Evolutionary conservation across 92 coral and sea anemone species (phyloP), one percentile per base, ranked within the genome.

Genomic region (Virgularia gustaviana): DNA sequence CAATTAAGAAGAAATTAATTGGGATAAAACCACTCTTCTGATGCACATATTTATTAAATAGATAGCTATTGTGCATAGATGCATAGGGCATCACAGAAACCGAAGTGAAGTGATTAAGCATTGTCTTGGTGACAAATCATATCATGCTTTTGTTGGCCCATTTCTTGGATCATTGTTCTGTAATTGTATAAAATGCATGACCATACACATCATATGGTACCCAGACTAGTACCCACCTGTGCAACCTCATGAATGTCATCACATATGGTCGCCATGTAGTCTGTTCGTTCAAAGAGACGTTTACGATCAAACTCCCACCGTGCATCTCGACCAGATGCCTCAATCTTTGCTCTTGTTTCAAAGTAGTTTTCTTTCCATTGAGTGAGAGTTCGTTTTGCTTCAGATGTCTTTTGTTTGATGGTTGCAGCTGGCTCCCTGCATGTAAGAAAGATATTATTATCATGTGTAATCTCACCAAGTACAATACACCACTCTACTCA

Each of bases 281-380:
- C 98, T 7, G 96, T 92, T 30, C 96, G 81, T 79, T 92, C 98
- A 78, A 92, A 92, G 78, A 92, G 79, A 8, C 98, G 87, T 41
- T 92, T 92, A 28, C 98, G 82, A 45, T 92, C 98, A 66, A 92
- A 92, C 63, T 92, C 98, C 98, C 98, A 92, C 38, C 98, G 86
- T 23, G 98, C 98, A 78, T 92, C 98, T 37, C 98, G 68, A 8
- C 98, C 98, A n/a, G 98, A 92, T 35, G 96, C 96, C 55, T 92
- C 98, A 45, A 92, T 92, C 84, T 92, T 92, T 30, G 96, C 98
- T 42, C 98, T 81, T 16, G 90, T 96, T 70, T 92, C 98, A 77
- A 92, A 92, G 83, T 92, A 92, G 0, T 90, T 86, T 41, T 92
- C 96, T 45, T 92, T 92, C 98, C 98, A 92, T 9, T 95, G 90